Evolutionary conservation across 2,113 vertebrate species (phyloP).

Genomic region (Ammospiza caudacuta): DNA sequence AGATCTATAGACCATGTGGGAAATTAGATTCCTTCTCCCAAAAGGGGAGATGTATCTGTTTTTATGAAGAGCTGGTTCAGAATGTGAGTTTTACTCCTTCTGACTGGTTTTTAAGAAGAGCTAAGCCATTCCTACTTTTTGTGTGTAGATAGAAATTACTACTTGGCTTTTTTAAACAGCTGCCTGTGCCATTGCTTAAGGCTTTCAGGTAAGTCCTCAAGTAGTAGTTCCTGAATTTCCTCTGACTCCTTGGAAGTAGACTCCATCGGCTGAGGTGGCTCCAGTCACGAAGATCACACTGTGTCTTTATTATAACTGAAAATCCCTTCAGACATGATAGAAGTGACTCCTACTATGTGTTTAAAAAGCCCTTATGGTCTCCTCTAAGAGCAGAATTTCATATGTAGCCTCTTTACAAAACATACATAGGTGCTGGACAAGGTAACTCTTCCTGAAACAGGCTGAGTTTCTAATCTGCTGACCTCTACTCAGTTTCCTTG

Average conservation of each 20-base stretch:
- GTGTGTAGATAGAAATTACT: background rate
- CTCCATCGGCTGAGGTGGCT: background rate
- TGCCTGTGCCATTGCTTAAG: background rate
- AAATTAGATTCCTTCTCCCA: background rate
- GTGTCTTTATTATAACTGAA: background rate
- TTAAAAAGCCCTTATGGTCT: background rate
- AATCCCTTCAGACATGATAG: background rate
- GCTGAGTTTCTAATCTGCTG: background rate
- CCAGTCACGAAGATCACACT: background rate
- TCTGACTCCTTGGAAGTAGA: background rate
- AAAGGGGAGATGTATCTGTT: background rate
- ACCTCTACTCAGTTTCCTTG: background rate
- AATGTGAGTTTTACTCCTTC: background rate
- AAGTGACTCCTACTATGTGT: background rate
- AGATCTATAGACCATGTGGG: background rate
- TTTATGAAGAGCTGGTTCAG: background rate
- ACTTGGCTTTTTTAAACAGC: background rate
- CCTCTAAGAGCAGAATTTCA: background rate
- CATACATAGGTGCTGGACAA: background rate
- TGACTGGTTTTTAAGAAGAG: background rate
- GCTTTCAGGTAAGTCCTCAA: background rate
- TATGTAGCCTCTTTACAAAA: background rate
- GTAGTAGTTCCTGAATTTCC: background rate
- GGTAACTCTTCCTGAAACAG: background rate
- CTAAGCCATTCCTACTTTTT: background rate